Evolutionary conservation across 2,888 invertebrate genomes (phyloP), one percentile per base, ranked within the genome.

Genomic region (Apodemia hepburni): DNA sequence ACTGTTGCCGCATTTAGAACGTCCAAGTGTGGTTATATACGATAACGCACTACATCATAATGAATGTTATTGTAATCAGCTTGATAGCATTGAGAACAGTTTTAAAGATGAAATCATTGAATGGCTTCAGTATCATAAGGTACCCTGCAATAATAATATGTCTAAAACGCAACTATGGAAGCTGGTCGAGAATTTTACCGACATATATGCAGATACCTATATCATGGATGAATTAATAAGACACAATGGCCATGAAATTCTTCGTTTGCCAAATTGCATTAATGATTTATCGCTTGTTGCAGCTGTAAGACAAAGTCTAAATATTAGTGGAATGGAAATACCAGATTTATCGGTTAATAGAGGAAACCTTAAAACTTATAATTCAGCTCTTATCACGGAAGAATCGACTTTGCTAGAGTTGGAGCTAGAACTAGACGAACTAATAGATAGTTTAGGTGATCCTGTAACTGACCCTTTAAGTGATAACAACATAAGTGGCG

Each of bases 241-340:
- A 45, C 38, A 62, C 42, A 42, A 60, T 58, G 65, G 66, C 3
- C 61, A 61, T n/a, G 45, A 63, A 17, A 62, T 66, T 5, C 58
- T 65, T 29, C 33, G 66, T 35, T 51, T 66, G n/a, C 66, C 66
- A 15, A 33, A 66, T 22, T 63, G 63, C 33, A 58, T 66, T 22
- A 63, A 64, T n/a, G 61, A 66, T 38, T 49, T 66, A 57, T 61
- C 63, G 5, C 59, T 63, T 11, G 63, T 63, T 4, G 45, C 66
- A 3, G 54, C 22, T 27, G 42, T 63, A 2, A 61, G 61, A 11
- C 22, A 58, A 22, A 42, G 60, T 8, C 33, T 66, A 15, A 38
- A 45, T 5, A 54, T 51, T 27, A 33, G 33, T 61, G 15, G 38
- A 42, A 54, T 57, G 9, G 12, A 38, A 17, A n/a, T 61, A 27